phyloP scores from a whole-genome alignment of 1,140 invertebrate species.

The Microplitis demolitor region DNA sequence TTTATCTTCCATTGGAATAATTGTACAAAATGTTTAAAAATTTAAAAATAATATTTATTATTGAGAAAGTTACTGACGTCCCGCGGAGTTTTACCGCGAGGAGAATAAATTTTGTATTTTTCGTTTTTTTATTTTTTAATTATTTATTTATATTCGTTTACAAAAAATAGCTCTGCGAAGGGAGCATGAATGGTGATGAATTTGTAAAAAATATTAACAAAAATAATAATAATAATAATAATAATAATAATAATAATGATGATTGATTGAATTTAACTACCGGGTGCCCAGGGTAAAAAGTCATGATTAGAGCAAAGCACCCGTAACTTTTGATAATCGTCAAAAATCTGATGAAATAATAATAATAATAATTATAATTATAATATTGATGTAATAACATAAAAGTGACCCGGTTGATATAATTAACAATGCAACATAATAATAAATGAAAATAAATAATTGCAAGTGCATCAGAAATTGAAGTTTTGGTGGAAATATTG shows the following conservation, averaged over 20 bases:
- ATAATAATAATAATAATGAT: slow-evolving; percentile 21
- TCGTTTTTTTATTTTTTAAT: not conserved
- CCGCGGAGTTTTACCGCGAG: not conserved
- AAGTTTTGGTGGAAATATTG: slow-evolving; percentile 9
- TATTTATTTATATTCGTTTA: not conserved
- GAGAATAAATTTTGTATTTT: not conserved
- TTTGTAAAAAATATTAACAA: not conserved
- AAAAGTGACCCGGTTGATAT: slow-evolving; percentile 9
- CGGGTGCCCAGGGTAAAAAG: slow-evolving; percentile 31
- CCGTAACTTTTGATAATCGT: slow-evolving; percentile 25
- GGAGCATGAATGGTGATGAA: not conserved
- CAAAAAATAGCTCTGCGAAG: not conserved
- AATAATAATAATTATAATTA: not conserved
- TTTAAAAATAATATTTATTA: not conserved
- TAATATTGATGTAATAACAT: slow-evolving; percentile 9
- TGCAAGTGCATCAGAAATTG: too few relatives aligned
- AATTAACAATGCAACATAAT: too few relatives aligned
- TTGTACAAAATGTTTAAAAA: slow-evolving; percentile 21
- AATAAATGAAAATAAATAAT: too few relatives aligned
- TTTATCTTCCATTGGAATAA: slow-evolving; percentile 10
- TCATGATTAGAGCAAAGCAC: slow-evolving; percentile 6
- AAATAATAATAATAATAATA: slow-evolving; percentile 18
- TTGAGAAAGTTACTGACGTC: not conserved
- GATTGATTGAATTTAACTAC: slow-evolving; percentile 18
- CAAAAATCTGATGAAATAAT: not conserved